Conservation (phyloP, 2,797 vertebrate species). For the Betta splendens region DNA sequence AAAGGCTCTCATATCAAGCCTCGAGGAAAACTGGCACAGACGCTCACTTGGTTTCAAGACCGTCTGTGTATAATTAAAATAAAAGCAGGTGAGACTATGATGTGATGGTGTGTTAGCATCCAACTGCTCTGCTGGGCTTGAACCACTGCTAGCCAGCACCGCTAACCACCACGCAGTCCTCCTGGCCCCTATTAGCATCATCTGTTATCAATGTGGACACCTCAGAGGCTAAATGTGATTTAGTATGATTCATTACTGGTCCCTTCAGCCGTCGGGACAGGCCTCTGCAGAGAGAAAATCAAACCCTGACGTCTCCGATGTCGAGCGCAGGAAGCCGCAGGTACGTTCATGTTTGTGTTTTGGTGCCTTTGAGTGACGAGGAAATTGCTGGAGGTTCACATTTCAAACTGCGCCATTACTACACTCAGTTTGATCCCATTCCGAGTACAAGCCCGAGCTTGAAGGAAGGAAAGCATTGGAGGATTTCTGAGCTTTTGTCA, state of each 20-base stretch:
- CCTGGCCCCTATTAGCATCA: conserved; percentile 18
- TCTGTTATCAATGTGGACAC: conserved; percentile 38
- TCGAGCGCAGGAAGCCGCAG: conserved; percentile 46
- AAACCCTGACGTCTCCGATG: conserved; percentile 22
- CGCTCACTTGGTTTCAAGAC: too few species aligned
- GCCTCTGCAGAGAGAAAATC: conserved; percentile 32
- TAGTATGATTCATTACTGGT: conserved; percentile 41
- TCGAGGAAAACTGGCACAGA: too few species aligned
- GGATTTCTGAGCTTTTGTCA: conserved; percentile 41
- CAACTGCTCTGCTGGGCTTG: neutral
- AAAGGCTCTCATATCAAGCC: too few species aligned
- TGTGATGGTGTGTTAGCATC: too few species aligned
- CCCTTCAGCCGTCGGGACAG: conserved; percentile 29
- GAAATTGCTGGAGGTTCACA: conserved; percentile 61
- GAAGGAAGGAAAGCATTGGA: conserved; percentile 52
- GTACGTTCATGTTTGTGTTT: conserved; percentile 56
- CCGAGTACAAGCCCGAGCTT: conserved; percentile 46
- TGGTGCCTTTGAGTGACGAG: conserved; percentile 53
- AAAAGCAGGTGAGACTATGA: too few species aligned
- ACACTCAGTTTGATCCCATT: conserved; percentile 63
- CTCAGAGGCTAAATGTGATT: conserved; percentile 30
- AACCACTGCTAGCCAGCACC: conserved; percentile 3
- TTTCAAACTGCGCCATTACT: conserved; percentile 64
- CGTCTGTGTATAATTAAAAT: too few species aligned
- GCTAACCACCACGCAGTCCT: conserved; percentile 2